Evolutionary conservation across 2,113 vertebrate genomes (phyloP).

Genomic region (Megaleporinus macrocephalus): DNA sequence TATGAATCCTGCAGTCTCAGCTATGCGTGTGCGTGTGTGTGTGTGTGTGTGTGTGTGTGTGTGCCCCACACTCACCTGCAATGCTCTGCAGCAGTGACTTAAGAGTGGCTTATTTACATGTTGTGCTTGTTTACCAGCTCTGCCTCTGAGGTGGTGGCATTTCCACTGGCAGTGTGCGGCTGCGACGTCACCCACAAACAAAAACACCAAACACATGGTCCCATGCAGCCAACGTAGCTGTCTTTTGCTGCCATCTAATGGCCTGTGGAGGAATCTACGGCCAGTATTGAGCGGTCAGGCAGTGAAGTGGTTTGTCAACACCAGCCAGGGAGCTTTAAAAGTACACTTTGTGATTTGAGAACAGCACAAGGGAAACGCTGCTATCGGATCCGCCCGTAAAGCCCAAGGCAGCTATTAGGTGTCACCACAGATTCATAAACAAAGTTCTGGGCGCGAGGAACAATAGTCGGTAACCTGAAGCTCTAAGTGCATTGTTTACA

Average conservation of each 20-base stretch:
- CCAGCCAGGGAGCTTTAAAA: not conserved
- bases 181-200: conserved; percentile 24
- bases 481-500: conserved; percentile 11
- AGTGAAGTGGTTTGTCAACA: not conserved
- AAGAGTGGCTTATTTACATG: not conserved
- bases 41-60: too few relatives aligned
- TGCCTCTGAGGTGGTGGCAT: not conserved
- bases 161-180: not conserved
- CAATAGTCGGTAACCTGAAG: conserved; percentile 4
- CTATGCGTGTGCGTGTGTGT: too few relatives aligned
- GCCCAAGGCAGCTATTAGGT: not conserved
- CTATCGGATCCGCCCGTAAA: not conserved
- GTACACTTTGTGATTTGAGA: not conserved
- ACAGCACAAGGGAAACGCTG: not conserved
- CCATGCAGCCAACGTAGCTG: not conserved
- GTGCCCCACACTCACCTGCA: too few relatives aligned
- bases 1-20: too few relatives aligned
- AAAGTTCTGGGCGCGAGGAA: not conserved
- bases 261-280: not conserved
- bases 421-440: not conserved
- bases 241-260: conserved; percentile 46
- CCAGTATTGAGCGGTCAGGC: too few relatives aligned
- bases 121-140: not conserved
- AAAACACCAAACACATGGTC: conserved; percentile 31
- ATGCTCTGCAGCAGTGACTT: too few relatives aligned